phyloP scores from a whole-genome alignment of 2,888 invertebrate genomes.

The Aricia artaxerxes region DNA sequence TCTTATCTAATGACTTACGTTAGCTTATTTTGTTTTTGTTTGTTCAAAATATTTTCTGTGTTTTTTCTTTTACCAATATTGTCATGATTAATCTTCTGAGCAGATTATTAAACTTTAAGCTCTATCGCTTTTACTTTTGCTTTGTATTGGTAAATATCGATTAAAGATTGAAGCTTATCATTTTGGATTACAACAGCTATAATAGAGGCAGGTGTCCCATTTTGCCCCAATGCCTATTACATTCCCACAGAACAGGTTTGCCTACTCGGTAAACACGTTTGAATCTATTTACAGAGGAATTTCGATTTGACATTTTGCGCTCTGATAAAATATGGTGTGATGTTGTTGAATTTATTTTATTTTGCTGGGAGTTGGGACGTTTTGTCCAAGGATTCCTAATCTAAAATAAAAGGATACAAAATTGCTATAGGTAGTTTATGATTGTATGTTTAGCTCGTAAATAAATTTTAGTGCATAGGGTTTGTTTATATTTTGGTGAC shows the following conservation, averaged over 20 bases:
- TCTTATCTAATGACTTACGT: not conserved
- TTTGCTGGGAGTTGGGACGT: not conserved
- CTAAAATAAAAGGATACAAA: too few species aligned
- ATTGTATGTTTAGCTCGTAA: too few species aligned
- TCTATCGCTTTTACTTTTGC: not conserved
- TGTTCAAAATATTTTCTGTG: not conserved
- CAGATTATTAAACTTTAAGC: not conserved
- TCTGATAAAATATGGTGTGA: not conserved
- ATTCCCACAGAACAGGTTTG: slow-evolving; percentile 17
- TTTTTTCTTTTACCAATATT: not conserved
- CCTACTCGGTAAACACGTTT: slow-evolving; percentile 1
- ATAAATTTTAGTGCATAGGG: too few species aligned
- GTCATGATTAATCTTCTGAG: not conserved
- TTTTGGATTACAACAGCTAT: not conserved
- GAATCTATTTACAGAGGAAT: slow-evolving; percentile 14
- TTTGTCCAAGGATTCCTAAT: too few species aligned
- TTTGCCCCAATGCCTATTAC: not conserved
- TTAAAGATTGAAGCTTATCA: not conserved
- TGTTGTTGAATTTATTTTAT: not conserved
- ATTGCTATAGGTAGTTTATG: too few species aligned
- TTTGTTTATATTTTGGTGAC: too few species aligned
- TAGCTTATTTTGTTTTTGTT: not conserved
- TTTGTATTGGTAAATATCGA: not conserved
- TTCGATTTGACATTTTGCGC: not conserved
- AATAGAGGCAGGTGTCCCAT: not conserved